phyloP scores from a whole-genome alignment of 2,113 vertebrate species.

The Halcyon malimbica region DNA sequence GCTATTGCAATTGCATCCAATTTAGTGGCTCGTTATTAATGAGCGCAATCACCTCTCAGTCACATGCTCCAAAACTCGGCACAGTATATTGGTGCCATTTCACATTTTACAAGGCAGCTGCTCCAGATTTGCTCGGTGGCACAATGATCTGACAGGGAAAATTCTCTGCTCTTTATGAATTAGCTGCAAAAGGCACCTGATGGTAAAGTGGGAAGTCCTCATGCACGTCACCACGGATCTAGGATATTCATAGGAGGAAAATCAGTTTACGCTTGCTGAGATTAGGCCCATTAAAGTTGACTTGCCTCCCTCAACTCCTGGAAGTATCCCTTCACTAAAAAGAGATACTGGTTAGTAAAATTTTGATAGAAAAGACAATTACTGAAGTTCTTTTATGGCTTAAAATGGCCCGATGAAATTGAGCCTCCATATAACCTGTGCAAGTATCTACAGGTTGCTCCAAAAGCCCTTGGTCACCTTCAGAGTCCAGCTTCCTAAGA shows the following conservation, averaged over 20 bases:
- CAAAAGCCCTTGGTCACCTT: neutral
- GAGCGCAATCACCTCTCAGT: constrained; percentile 56
- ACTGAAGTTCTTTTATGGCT: neutral
- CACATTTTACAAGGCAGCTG: constrained; percentile 54
- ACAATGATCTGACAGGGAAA: constrained; percentile 2
- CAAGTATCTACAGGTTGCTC: neutral
- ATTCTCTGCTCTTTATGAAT: neutral
- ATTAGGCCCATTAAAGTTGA: neutral
- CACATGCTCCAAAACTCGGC: neutral
- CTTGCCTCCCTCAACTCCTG: neutral
- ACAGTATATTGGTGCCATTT: neutral
- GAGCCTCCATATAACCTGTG: neutral
- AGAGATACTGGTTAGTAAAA: neutral
- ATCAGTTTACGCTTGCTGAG: neutral
- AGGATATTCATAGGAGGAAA: neutral
- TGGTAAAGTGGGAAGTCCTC: neutral
- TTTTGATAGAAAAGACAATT: neutral
- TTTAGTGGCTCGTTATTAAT: constrained; percentile 65
- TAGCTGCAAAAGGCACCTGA: neutral
- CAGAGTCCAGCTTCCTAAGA: neutral
- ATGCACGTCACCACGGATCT: neutral
- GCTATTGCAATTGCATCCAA: constrained; percentile 61
- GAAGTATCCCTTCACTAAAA: accelerated
- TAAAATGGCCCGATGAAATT: neutral
- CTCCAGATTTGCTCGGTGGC: neutral